Conservation (phyloP, 1,140 invertebrate species). For the Aphaenogaster floridana region DNA sequence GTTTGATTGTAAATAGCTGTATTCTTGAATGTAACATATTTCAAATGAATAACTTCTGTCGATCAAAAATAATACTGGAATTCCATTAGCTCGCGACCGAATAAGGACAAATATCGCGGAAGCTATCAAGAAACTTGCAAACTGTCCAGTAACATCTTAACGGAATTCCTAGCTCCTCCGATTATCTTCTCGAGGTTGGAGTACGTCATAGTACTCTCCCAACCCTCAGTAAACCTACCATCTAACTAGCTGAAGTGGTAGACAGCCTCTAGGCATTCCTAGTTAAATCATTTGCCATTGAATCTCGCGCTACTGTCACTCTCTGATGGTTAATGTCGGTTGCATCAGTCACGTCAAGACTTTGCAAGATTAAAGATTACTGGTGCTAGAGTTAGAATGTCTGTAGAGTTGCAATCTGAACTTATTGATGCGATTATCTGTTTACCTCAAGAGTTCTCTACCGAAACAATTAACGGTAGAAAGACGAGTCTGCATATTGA, state of each 20-base stretch:
- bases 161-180: constrained; percentile 47
- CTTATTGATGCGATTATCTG: not conserved
- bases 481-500: not conserved
- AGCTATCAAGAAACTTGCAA: constrained; percentile 56
- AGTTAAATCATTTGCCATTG: constrained; percentile 61
- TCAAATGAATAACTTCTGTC: not conserved
- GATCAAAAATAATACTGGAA: not conserved
- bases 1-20: not conserved
- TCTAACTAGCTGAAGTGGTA: constrained; percentile 40
- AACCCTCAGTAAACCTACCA: constrained; percentile 40
- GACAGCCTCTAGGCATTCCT: constrained; percentile 52
- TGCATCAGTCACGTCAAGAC: constrained; percentile 10
- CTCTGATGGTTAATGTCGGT: constrained; percentile 27
- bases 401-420: not conserved
- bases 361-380: constrained; percentile 28
- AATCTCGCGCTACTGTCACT: constrained; percentile 37
- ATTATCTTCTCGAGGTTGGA: constrained; percentile 58
- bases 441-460: not conserved
- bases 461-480: not conserved
- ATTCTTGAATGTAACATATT: not conserved
- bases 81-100: not conserved
- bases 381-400: not conserved
- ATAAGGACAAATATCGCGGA: constrained; percentile 4
- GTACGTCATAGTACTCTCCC: constrained; percentile 48
- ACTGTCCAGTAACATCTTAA: constrained; percentile 45